These are phyloP conservation scores for Vombatus ursinus DNA, from an alignment of 2,113 vertebrate species.

Conservation along the genomic window DNA sequence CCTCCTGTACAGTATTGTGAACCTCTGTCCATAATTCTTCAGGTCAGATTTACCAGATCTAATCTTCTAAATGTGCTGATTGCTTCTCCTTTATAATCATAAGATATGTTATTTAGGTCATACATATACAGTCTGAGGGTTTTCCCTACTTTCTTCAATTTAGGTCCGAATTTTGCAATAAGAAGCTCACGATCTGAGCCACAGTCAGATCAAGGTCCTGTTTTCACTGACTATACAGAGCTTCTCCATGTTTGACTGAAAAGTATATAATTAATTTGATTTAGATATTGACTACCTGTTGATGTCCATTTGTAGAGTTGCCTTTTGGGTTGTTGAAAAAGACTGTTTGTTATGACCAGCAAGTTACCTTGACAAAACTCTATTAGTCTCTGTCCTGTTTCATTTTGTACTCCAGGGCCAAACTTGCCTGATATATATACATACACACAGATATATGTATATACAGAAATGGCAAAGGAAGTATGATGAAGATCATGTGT, in stretches of 20 bases:
- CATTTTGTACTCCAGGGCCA: no score
- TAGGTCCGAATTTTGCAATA: no score
- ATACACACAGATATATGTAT: no score
- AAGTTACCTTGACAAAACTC: no score
- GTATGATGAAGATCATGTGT: not conserved
- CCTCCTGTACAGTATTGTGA: not conserved
- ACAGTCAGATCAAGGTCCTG: not conserved
- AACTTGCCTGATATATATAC: no score
- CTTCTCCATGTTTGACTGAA: not conserved
- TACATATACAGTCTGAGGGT: not conserved
- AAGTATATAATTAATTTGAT: not conserved
- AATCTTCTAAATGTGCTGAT: not conserved
- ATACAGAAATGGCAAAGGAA: not conserved
- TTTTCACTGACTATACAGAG: not conserved
- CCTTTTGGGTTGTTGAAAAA: not conserved
- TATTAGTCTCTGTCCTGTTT: no score
- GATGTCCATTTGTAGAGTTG: not conserved
- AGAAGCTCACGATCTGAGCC: no score
- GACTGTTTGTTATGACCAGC: no score
- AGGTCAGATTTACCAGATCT: not conserved
- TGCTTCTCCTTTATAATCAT: not conserved
- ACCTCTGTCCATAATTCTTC: not conserved
- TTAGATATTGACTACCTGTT: no score
- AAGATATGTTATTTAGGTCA: not conserved
- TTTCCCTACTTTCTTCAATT: not conserved